Conservation (phyloP, 2,888 invertebrate species). For the Drosophila suboccidentalis region DNA sequence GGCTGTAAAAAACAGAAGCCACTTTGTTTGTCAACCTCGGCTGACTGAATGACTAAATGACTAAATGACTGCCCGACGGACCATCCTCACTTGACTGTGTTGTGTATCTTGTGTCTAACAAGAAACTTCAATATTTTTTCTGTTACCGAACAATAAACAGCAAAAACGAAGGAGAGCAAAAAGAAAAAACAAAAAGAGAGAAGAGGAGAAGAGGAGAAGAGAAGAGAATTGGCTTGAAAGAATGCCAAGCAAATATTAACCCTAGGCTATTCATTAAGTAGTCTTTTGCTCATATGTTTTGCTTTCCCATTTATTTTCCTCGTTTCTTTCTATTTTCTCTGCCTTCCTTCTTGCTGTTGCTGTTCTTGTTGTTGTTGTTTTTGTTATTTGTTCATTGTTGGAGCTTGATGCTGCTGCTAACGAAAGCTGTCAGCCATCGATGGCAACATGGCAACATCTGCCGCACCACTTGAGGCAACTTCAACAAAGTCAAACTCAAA, state of each 20-base stretch:
- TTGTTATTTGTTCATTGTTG: constrained; percentile 52
- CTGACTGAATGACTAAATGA: constrained; percentile 21
- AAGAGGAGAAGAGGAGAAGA: neutral
- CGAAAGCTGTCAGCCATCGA: constrained; percentile 39
- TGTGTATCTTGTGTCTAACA: constrained; percentile 56
- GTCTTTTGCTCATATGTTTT: constrained; percentile 77
- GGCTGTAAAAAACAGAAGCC: constrained; percentile 61
- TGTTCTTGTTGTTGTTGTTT: constrained; percentile 37
- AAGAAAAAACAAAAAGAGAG: constrained; percentile 18
- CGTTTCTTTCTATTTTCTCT: constrained; percentile 17
- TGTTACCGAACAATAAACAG: constrained; percentile 66
- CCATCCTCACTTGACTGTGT: constrained; percentile 24
- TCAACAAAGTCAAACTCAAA: constrained; percentile 13
- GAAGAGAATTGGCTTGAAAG: constrained; percentile 40
- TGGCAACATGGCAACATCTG: constrained; percentile 39
- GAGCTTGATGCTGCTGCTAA: constrained; percentile 50
- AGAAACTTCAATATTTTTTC: constrained; percentile 78
- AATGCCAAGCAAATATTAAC: constrained; percentile 73
- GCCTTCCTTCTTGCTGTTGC: constrained; percentile 27
- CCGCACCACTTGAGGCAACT: constrained; percentile 20
- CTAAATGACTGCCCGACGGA: constrained; percentile 30
- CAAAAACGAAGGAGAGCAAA: constrained; percentile 20
- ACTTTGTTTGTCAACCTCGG: constrained; percentile 70
- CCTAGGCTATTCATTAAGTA: constrained; percentile 78
- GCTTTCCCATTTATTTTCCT: constrained; percentile 38